Percentiles rank a stretch among this genome's conserved stretches.
Conservation (phyloP, 2,113 vertebrate species). For the Tangachromis dhanisi region DNA sequence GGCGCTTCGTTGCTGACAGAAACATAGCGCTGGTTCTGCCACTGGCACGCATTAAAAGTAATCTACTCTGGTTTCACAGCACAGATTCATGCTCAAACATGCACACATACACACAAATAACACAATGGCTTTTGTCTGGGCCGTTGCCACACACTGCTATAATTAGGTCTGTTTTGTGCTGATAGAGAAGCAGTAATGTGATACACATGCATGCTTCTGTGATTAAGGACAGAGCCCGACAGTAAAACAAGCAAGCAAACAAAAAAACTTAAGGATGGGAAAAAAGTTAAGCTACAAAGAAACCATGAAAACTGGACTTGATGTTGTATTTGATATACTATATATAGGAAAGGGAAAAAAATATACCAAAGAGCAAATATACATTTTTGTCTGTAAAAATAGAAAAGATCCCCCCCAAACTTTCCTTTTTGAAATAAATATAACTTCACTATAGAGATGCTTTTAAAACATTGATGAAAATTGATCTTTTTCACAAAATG, state of each 20-base stretch:
- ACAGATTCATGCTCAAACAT: neutral
- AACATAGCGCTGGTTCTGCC: neutral
- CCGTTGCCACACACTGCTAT: neutral
- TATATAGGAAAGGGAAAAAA: neutral
- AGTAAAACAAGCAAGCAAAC: neutral
- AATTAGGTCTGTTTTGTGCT: constrained; percentile 36
- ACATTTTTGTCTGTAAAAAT: neutral
- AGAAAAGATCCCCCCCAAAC: neutral
- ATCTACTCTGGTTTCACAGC: neutral
- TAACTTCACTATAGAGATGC: neutral
- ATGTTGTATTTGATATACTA: neutral
- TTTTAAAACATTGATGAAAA: neutral
- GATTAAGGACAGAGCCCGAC: constrained; percentile 15
- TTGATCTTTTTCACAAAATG: neutral
- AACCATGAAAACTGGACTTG: neutral
- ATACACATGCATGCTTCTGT: constrained; percentile 16
- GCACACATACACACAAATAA: neutral
- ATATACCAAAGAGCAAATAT: neutral
- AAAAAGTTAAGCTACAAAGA: neutral
- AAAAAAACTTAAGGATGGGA: neutral
- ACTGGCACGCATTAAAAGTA: neutral
- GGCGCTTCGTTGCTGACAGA: neutral
- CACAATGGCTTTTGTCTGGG: neutral
- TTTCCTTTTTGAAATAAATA: neutral
- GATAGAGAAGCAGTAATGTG: constrained; percentile 14